These are phyloP conservation scores for Cryptoprocta ferox DNA, from an alignment of 2,797 vertebrate genomes.

Conservation along the genomic window DNA sequence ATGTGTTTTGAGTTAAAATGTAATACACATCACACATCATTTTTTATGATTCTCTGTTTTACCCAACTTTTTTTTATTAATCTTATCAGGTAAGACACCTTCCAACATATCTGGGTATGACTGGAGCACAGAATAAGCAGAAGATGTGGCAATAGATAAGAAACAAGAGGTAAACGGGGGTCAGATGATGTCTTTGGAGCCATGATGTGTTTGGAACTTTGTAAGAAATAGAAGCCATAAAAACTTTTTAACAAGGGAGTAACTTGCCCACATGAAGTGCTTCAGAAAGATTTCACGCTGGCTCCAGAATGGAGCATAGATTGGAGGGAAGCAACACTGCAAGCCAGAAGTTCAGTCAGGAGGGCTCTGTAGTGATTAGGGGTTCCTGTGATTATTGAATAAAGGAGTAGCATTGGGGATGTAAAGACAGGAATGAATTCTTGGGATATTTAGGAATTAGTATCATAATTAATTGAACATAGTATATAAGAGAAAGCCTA, in stretches of 20 bases:
- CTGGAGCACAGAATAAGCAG: background rate
- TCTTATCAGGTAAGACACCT: background rate
- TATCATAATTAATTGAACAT: background rate
- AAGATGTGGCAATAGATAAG: background rate
- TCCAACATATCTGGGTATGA: background rate
- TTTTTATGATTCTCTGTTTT: slow-evolving; percentile 11
- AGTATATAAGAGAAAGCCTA: background rate
- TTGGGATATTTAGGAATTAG: background rate
- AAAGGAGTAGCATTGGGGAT: background rate
- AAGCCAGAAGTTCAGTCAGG: background rate
- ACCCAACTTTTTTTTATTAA: background rate
- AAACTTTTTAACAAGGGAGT: slow-evolving; percentile 14
- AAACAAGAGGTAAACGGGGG: background rate
- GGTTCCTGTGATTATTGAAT: background rate
- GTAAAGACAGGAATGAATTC: background rate
- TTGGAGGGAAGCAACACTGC: background rate
- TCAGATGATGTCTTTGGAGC: slow-evolving; percentile 3
- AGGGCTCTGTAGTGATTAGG: background rate
- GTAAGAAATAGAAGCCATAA: background rate
- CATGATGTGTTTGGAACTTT: background rate
- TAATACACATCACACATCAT: background rate
- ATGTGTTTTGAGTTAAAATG: slow-evolving; percentile 42
- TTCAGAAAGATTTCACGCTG: background rate
- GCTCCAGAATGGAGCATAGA: background rate
- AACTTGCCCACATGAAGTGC: background rate